Conservation (phyloP, 2,888 invertebrate species). For the Caenorhabditis zanzibari region DNA sequence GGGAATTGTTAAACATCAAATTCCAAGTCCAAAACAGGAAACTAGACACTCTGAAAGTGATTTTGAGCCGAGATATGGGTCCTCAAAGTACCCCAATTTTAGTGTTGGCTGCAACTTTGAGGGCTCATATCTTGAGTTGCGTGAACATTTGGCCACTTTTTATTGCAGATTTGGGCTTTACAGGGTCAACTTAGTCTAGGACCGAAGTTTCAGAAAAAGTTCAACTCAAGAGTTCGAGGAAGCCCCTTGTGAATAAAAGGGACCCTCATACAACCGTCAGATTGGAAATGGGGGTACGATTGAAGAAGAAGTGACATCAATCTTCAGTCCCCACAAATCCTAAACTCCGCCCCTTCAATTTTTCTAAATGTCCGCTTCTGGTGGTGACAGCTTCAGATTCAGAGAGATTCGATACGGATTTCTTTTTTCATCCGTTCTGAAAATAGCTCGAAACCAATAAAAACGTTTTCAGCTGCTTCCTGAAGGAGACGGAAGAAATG, state of each 20-base stretch:
- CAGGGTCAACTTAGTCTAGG: too few species aligned
- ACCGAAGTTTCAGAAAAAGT: too few species aligned
- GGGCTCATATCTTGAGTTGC: too few species aligned
- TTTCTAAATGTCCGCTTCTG: constrained; percentile 25
- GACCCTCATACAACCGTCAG: constrained; percentile 1
- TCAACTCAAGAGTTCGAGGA: too few species aligned
- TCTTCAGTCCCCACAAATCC: constrained; percentile 6
- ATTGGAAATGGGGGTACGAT: constrained; percentile 11
- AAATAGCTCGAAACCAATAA: constrained; percentile 12
- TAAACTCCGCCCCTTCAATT: constrained; percentile 34
- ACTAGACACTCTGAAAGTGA: too few species aligned
- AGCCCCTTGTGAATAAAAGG: background rate
- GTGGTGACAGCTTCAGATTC: constrained; percentile 26
- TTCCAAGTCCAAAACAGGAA: too few species aligned
- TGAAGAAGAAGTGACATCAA: constrained; percentile 50
- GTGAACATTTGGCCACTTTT: too few species aligned
- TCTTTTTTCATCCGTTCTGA: background rate
- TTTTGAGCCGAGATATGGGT: too few species aligned
- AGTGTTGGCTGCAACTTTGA: too few species aligned
- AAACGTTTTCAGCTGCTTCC: constrained; percentile 25
- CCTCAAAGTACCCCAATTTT: too few species aligned
- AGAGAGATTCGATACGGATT: constrained; percentile 6
- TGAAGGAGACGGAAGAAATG: background rate
- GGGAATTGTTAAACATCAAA: too few species aligned
- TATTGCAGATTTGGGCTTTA: too few species aligned